Evolutionary conservation across 1,140 invertebrate species (phyloP), one percentile per base, ranked within the genome.

Genomic region (Copidosoma floridanum): DNA sequence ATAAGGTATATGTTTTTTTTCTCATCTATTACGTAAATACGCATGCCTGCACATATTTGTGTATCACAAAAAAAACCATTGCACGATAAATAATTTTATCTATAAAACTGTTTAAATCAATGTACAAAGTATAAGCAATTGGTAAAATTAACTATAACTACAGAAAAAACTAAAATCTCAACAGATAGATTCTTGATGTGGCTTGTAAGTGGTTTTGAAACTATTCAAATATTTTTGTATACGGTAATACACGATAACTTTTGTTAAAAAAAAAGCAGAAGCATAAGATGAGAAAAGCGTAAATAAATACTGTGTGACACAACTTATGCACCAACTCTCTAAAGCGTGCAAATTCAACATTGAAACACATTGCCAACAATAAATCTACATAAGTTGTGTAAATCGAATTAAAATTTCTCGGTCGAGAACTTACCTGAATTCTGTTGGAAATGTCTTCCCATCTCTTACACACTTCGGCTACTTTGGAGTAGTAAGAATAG

Each of bases 371-470:
- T n/a, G n/a, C n/a, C n/a, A n/a, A n/a, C n/a, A 5, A 32, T 24
- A 10, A 40, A 48, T 32, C 8, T 52, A 37, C 20, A 55, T 40
- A 55, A 48, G n/a, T 55, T 41, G 46, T 21, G 23, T 40, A 23
- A 35, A 40, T 46, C 0, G 11, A n/a, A 54, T 16, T n/a, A n/a
- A 12, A 23, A 35, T 43, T 35, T 32, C 38, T 57, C 23, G 29
- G 29, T n/a, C 18, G 21, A n/a, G 16, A 23, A 71, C 72, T 18
- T 71, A 81, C 79, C 59, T 80, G 74, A 53, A 80, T 75, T 66
- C 70, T 74, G 24, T 57, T 68, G 0, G 71, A 77, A 40, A 80
- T 72, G 48, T 73, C 70, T 61, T 79, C 76, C 77, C 77, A 81
- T 52, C 76, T 76, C 29, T 66, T 67, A 29, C 77, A 79, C 26